These are phyloP conservation scores for Lophius americanus DNA, from an alignment of 2,797 vertebrate species.

Conservation along the genomic window DNA sequence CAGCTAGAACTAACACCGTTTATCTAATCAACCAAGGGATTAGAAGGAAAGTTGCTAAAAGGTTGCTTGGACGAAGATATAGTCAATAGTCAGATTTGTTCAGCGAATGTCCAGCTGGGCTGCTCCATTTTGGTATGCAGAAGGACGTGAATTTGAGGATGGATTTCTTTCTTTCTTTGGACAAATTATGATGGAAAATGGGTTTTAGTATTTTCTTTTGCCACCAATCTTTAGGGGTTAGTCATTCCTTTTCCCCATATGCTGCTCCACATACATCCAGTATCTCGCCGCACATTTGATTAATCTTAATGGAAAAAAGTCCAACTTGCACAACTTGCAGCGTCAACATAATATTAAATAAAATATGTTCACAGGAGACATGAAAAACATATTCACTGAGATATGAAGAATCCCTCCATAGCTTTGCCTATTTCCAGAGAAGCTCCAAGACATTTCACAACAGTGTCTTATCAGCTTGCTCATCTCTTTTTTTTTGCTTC, in stretches of 20 bases:
- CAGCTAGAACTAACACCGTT: too few species aligned
- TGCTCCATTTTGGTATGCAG: conserved; percentile 48
- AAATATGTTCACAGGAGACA: not conserved
- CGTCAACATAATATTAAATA: not conserved
- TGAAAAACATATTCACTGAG: not conserved
- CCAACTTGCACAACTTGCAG: not conserved
- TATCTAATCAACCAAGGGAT: too few species aligned
- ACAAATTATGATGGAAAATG: conserved; percentile 17
- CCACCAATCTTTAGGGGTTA: not conserved
- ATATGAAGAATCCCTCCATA: not conserved
- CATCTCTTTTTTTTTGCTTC: conserved; percentile 15
- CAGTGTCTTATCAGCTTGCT: conserved; percentile 33
- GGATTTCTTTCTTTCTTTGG: conserved; percentile 17
- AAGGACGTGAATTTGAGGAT: conserved; percentile 12
- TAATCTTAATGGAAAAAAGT: conserved; percentile 2
- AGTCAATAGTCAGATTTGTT: conserved; percentile 64
- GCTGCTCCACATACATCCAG: not conserved
- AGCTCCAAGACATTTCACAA: conserved; percentile 1
- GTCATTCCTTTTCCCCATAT: not conserved
- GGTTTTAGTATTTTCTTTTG: conserved; percentile 4
- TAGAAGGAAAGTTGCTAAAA: too few species aligned
- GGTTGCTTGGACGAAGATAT: not conserved
- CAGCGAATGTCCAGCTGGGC: conserved; percentile 57
- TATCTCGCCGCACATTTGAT: conserved; percentile 16
- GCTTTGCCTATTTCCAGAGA: conserved; percentile 14